Conservation (phyloP, 2,888 invertebrate genomes). For the Chesias legatella region DNA sequence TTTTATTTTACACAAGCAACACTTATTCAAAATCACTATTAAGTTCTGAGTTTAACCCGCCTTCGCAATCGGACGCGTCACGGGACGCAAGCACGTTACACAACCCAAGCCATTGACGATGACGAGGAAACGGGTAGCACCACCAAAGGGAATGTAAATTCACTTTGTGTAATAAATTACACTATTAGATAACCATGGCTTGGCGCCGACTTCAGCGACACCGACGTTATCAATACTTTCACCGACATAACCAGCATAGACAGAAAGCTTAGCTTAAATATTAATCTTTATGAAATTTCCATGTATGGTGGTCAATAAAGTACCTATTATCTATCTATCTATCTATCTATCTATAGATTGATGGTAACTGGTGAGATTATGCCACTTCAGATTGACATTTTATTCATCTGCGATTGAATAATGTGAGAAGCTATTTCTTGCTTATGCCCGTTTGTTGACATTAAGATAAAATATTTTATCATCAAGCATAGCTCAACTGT, state of each 20-base stretch:
- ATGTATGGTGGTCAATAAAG: no score
- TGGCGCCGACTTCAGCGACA: slow-evolving; percentile 12
- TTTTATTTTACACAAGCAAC: no score
- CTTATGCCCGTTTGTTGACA: no score
- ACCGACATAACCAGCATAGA: slow-evolving; percentile 34
- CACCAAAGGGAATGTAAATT: slow-evolving; percentile 20
- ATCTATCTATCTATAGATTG: no score
- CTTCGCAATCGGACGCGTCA: slow-evolving; percentile 40
- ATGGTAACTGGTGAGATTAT: slow-evolving; percentile 22
- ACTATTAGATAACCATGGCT: slow-evolving; percentile 22
- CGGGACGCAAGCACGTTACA: slow-evolving; percentile 33
- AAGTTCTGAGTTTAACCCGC: background rate
- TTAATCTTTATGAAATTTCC: no score
- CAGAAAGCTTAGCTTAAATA: no score
- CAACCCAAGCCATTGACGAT: slow-evolving; percentile 24
- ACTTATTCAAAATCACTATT: no score
- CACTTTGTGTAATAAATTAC: slow-evolving; percentile 26
- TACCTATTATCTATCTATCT: no score
- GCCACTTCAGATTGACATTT: slow-evolving; percentile 4
- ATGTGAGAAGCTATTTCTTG: background rate
- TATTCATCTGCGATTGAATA: background rate
- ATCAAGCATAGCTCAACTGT: no score
- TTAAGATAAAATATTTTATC: no score
- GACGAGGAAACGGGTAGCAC: slow-evolving; percentile 19
- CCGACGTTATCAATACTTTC: slow-evolving; percentile 50